A percentile compares a stretch with the other conserved stretches of the same genome.
phyloP scores from a whole-genome alignment of 2,797 vertebrate species.

The Geotrypetes seraphini region DNA sequence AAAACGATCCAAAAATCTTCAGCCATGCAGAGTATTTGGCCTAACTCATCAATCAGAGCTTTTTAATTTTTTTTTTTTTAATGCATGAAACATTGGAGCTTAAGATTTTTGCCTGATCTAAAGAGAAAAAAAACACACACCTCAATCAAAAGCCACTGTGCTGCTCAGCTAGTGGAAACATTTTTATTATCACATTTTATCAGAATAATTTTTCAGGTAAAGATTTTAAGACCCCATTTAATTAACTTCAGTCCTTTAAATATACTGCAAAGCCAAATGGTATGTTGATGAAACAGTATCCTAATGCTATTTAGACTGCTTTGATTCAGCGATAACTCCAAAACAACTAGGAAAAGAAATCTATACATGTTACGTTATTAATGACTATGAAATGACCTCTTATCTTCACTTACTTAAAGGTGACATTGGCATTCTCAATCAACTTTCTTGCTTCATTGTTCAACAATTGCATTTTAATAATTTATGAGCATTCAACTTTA shows the following conservation, averaged over 20 bases:
- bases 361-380: conserved; percentile 28
- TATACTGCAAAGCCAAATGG: neutral
- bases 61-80: no score
- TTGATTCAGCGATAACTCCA: conserved; percentile 27
- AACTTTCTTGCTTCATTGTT: conserved; percentile 14
- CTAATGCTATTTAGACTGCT: conserved; percentile 12
- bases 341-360: conserved; percentile 28
- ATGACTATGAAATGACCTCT: conserved; percentile 27
- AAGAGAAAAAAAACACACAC: no score
- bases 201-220: no score
- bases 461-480: conserved; percentile 13
- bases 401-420: conserved; percentile 32
- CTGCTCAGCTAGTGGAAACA: no score
- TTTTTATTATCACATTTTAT: no score
- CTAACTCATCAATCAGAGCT: no score
- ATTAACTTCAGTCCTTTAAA: neutral
- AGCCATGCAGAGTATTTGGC: no score
- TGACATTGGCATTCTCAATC: conserved; percentile 35
- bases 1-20: no score
- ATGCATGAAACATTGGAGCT: no score
- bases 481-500: neutral
- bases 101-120: no score
- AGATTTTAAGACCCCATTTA: no score
- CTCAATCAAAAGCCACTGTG: no score
- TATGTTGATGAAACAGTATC: conserved; percentile 2